Percentiles rank a stretch among this genome's conserved stretches.
phyloP scores from a whole-genome alignment of 1,140 invertebrate species.

The Proctacanthus coquilletti region DNA sequence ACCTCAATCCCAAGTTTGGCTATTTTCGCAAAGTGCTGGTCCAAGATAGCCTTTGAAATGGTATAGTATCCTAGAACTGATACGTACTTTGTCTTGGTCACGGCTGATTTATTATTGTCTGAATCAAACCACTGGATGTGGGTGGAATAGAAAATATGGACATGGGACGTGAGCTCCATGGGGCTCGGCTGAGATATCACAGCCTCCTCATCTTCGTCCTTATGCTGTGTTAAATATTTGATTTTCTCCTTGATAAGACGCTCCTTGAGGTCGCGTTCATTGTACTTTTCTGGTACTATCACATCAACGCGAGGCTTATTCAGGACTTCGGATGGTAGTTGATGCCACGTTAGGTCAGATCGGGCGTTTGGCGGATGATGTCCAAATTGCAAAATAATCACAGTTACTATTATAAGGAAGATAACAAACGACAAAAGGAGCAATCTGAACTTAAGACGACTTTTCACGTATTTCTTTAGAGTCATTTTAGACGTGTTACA shows the following conservation, averaged over 20 bases:
- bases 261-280: slow-evolving; percentile 25
- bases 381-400: not conserved
- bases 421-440: not conserved
- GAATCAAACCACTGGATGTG: slow-evolving; percentile 26
- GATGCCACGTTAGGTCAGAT: too few relatives aligned
- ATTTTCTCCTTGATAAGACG: slow-evolving; percentile 25
- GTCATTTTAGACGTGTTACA: too few relatives aligned
- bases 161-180: slow-evolving; percentile 14
- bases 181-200: slow-evolving; percentile 6
- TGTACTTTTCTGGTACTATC: slow-evolving; percentile 28
- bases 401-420: not conserved
- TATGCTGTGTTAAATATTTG: slow-evolving; percentile 18
- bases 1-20: slow-evolving; percentile 24
- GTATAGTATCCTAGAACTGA: slow-evolving; percentile 22
- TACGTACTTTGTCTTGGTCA: slow-evolving; percentile 15
- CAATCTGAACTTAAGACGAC: not conserved
- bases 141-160: slow-evolving; percentile 27
- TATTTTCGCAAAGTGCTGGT: slow-evolving; percentile 25
- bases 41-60: slow-evolving; percentile 17
- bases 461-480: not conserved
- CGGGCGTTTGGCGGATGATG: too few relatives aligned
- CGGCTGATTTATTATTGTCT: slow-evolving; percentile 1
- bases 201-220: slow-evolving; percentile 12
- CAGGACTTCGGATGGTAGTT: too few relatives aligned
- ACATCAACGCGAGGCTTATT: too few relatives aligned